Percentiles rank a stretch among this genome's conserved stretches.
phyloP scores from a whole-genome alignment of 2,113 vertebrate species.

The Dasyornis broadbenti region DNA sequence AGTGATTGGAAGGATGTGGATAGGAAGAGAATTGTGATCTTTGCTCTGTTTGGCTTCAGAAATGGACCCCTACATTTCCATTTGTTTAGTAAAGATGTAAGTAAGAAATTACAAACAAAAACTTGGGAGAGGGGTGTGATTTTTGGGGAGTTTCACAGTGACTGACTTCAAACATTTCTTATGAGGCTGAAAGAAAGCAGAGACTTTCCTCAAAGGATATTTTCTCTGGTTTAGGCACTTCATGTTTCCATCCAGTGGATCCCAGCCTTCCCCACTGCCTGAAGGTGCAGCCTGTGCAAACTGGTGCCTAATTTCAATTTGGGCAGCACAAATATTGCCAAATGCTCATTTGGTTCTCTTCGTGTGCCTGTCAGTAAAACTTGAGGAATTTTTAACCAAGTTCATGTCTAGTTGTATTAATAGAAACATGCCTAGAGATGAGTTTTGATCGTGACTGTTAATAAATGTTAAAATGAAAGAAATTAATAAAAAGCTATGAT shows the following conservation, averaged over 20 bases:
- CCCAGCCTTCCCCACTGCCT: not conserved
- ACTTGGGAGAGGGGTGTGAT: fast-evolving
- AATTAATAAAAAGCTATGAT: not conserved
- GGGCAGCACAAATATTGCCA: not conserved
- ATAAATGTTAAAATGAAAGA: not conserved
- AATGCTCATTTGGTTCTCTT: not conserved
- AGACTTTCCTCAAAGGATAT: not conserved
- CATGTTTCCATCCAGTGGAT: not conserved
- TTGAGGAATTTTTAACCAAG: not conserved
- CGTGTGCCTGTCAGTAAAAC: not conserved
- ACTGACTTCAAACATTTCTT: not conserved
- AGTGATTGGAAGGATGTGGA: not conserved
- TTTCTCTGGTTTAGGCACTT: not conserved
- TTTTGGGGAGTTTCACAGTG: not conserved
- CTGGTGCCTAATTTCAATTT: not conserved
- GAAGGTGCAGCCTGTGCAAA: not conserved
- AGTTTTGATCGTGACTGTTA: not conserved
- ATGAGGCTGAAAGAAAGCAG: not conserved
- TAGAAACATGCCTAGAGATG: not conserved
- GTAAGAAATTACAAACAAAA: not conserved
- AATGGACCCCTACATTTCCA: not conserved
- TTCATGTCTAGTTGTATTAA: not conserved
- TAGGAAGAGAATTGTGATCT: not conserved
- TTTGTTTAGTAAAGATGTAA: not conserved
- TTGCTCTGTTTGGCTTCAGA: not conserved